Conservation (phyloP, 2,113 vertebrate genomes). For the Chaetops frenatus region DNA sequence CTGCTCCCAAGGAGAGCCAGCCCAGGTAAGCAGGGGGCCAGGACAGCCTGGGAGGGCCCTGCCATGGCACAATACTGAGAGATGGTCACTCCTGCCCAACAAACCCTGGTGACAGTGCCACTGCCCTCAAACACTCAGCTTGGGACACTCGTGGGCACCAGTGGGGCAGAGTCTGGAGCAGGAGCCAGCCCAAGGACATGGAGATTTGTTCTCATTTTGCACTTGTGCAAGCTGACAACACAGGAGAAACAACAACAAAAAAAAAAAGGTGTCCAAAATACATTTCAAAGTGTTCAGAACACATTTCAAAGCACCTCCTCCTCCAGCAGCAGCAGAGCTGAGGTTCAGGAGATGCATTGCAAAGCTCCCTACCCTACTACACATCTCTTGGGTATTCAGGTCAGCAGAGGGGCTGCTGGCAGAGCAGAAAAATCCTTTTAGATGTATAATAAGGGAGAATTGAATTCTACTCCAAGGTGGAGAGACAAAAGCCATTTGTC, state of each 20-base stretch:
- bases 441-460: background rate
- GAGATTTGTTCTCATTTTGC: background rate
- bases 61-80: background rate
- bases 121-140: background rate
- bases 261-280: background rate
- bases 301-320: background rate
- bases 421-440: background rate
- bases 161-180: background rate
- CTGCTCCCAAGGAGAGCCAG: background rate
- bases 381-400: background rate
- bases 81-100: accelerated
- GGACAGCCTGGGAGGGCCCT: background rate
- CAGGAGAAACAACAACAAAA: background rate
- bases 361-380: background rate
- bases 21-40: background rate
- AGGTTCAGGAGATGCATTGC: background rate
- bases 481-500: slow-evolving; percentile 1
- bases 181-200: accelerated
- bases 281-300: background rate
- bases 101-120: accelerated
- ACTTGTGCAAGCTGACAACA: background rate
- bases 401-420: background rate
- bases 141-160: accelerated
- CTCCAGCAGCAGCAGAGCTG: background rate
- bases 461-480: background rate